Percentiles rank a stretch among this genome's conserved stretches.
Conservation (phyloP, 2,888 invertebrate genomes). For the Calliphora vomitoria region DNA sequence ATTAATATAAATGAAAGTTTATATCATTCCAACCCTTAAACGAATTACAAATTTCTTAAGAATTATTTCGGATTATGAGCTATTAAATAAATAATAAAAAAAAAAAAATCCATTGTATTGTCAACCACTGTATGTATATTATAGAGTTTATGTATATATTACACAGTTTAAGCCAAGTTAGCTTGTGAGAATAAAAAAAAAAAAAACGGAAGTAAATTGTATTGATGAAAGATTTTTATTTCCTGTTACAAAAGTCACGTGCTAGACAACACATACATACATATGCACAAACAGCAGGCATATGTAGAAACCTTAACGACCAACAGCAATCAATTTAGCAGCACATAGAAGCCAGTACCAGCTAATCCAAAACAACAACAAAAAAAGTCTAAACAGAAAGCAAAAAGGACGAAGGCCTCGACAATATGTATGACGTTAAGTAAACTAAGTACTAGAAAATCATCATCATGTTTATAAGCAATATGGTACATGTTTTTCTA, state of each 20-base stretch:
- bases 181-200: background rate
- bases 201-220: constrained; percentile 38
- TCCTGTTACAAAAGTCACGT: constrained; percentile 69
- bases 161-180: constrained; percentile 25
- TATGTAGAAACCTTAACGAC: constrained; percentile 39
- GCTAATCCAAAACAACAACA: constrained; percentile 13
- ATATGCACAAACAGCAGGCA: background rate
- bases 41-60: too few relatives aligned
- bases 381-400: background rate
- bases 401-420: constrained; percentile 4
- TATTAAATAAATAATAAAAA: too few relatives aligned
- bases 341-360: constrained; percentile 21
- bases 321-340: constrained; percentile 72
- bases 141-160: constrained; percentile 22
- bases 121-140: too few relatives aligned
- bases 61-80: too few relatives aligned
- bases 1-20: too few relatives aligned
- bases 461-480: constrained; percentile 44
- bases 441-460: constrained; percentile 51
- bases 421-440: constrained; percentile 45
- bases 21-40: too few relatives aligned
- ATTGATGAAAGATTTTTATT: constrained; percentile 70
- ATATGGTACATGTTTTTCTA: constrained; percentile 33
- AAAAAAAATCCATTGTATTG: background rate
- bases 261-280: constrained; percentile 48